A percentile compares a stretch with the other conserved stretches of the same genome.
These are phyloP conservation scores for Hyppa rectilinea DNA, from an alignment of 2,888 invertebrate species.

Conservation along the genomic window DNA sequence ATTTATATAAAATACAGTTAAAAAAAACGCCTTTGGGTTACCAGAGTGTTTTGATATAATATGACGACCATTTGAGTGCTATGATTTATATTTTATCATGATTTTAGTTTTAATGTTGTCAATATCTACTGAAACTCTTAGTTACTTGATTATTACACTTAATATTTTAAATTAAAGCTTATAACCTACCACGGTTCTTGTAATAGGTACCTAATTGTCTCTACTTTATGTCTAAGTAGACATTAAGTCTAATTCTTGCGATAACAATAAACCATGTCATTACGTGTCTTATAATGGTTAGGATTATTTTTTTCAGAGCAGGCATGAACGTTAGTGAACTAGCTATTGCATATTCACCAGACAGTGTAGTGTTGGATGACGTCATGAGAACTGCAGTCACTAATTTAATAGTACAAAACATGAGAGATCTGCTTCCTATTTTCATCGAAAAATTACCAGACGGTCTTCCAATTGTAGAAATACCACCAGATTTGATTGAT, in stretches of 20 bases:
- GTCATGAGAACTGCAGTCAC: constrained; percentile 79
- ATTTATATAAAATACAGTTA: too few relatives aligned
- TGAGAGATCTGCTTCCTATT: constrained; percentile 76
- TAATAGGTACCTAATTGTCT: neutral
- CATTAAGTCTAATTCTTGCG: neutral
- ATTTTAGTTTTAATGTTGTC: neutral
- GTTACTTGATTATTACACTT: neutral
- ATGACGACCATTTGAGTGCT: too few relatives aligned
- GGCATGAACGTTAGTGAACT: constrained; percentile 77
- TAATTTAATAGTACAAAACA: constrained; percentile 76
- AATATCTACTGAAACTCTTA: neutral
- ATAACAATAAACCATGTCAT: neutral
- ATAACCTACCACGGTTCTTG: neutral
- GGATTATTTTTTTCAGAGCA: constrained; percentile 72
- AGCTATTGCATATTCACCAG: constrained; percentile 88
- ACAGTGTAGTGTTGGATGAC: constrained; percentile 78
- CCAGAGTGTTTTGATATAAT: too few relatives aligned
- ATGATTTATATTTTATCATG: neutral
- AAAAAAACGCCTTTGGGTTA: too few relatives aligned
- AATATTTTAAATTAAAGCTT: neutral
- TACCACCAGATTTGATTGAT: constrained; percentile 64
- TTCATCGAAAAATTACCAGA: constrained; percentile 69
- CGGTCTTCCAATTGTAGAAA: constrained; percentile 57
- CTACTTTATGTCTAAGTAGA: neutral
- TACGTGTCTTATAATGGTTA: neutral